Percentiles rank a stretch among this genome's conserved stretches.
These are phyloP conservation scores for Delichon dasypus DNA, from an alignment of 2,797 vertebrate species.

Conservation along the genomic window DNA sequence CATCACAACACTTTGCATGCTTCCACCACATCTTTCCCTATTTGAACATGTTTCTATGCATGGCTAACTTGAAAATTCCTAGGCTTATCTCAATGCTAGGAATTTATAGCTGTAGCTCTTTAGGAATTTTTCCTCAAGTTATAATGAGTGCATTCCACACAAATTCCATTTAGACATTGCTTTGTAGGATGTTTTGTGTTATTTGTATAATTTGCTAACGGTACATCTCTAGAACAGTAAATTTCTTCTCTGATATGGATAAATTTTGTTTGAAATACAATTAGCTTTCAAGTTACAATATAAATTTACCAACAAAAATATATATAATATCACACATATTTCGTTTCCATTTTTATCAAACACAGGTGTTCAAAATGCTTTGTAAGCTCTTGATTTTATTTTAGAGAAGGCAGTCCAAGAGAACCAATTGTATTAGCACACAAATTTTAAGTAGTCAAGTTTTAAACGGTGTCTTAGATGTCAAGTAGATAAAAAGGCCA, in stretches of 20 bases:
- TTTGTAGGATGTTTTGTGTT: not conserved
- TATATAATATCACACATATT: not conserved
- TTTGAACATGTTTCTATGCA: not conserved
- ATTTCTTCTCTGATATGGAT: not conserved
- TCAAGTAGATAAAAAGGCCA: not conserved
- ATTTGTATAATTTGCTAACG: not conserved
- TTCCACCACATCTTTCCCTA: not conserved
- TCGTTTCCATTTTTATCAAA: not conserved
- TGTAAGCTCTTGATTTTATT: not conserved
- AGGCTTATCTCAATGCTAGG: not conserved
- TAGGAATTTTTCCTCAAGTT: not conserved
- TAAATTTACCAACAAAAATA: not conserved
- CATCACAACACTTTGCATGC: not conserved
- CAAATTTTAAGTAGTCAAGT: not conserved
- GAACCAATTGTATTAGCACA: not conserved
- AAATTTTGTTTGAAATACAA: not conserved
- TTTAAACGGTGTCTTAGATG: not conserved
- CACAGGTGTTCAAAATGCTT: not conserved
- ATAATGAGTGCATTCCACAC: not conserved
- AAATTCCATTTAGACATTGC: not conserved
- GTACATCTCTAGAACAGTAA: not conserved
- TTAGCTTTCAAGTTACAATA: not conserved
- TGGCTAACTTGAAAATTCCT: not conserved
- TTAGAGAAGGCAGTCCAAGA: not conserved
- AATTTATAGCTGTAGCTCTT: not conserved